Conservation (phyloP, 2,113 vertebrate species). For the Danio rerio region GRCz12tu NC_133189.1:25490001-25490500, state of each 20-base stretch:
- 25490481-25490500: neutral
- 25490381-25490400: neutral
- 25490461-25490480: neutral
- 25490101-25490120: neutral
- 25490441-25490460: neutral
- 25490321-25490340: constrained; percentile 58
- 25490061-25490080: neutral
- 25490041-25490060: constrained; percentile 27
- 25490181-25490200: constrained; percentile 22
- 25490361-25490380: constrained; percentile 18
- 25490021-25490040: neutral
- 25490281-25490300: constrained; percentile 36
- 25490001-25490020: neutral
- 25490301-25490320: constrained; percentile 2
- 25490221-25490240: neutral
- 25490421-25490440: neutral
- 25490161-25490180: constrained; percentile 16
- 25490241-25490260: constrained; percentile 25
- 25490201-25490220: neutral
- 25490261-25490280: constrained; percentile 24
- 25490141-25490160: constrained; percentile 13
- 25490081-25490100: neutral
- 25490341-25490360: constrained; percentile 39
- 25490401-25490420: neutral
- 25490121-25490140: constrained; percentile 11